phyloP scores from a whole-genome alignment of 2,888 invertebrate genomes.

The Athalia rosae region DNA sequence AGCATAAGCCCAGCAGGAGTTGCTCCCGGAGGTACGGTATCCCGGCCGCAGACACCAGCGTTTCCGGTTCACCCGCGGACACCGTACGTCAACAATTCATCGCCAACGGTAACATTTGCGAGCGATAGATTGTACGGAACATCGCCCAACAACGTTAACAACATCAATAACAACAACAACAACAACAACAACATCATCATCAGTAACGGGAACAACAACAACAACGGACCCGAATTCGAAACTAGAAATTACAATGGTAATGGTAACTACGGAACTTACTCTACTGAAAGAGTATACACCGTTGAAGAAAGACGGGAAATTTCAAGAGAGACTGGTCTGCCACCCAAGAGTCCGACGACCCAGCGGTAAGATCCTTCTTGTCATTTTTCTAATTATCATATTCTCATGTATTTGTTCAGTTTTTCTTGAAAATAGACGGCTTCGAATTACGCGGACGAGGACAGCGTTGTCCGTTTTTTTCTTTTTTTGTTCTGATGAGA shows the following conservation, averaged over 20 bases:
- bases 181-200: slow-evolving; percentile 56
- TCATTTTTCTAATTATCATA: slow-evolving; percentile 36
- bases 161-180: slow-evolving; percentile 58
- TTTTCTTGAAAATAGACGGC: not conserved
- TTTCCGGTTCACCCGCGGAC: slow-evolving; percentile 95
- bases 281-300: slow-evolving; percentile 65
- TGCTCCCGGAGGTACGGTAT: slow-evolving; percentile 76
- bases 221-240: slow-evolving; percentile 49
- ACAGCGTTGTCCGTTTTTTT: not conserved
- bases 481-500: not conserved
- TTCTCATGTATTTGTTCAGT: slow-evolving; percentile 37
- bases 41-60: slow-evolving; percentile 91
- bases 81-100: slow-evolving; percentile 87
- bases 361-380: slow-evolving; percentile 75
- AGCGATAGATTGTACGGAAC: slow-evolving; percentile 63
- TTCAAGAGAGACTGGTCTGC: slow-evolving; percentile 76
- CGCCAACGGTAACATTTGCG: slow-evolving; percentile 77
- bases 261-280: slow-evolving; percentile 56
- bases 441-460: no score
- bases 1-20: slow-evolving; percentile 77
- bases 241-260: slow-evolving; percentile 59
- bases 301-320: slow-evolving; percentile 68
- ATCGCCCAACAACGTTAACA: slow-evolving; percentile 57
- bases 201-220: slow-evolving; percentile 56
- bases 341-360: slow-evolving; percentile 88